A percentile compares a stretch with the other conserved stretches of the same genome.
Conservation (phyloP, 2,888 invertebrate genomes). For the Neoaliturus tenellus region DNA sequence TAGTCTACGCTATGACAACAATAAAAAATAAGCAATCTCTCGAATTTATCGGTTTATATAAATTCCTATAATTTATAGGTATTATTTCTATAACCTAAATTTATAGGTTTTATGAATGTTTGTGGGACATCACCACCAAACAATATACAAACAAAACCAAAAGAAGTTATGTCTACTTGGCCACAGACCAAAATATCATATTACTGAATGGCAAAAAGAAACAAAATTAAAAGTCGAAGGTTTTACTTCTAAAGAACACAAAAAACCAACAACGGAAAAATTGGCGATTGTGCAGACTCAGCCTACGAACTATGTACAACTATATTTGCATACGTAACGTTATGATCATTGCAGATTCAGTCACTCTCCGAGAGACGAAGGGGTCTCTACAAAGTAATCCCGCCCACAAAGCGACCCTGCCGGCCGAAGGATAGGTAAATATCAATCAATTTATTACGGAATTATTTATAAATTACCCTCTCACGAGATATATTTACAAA, state of each 20-base stretch:
- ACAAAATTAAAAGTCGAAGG: conserved; percentile 57
- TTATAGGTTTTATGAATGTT: background rate
- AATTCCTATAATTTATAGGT: too few species aligned
- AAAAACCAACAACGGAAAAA: conserved; percentile 53
- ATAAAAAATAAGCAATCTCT: too few species aligned
- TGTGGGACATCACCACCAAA: conserved; percentile 13
- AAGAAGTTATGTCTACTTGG: conserved; percentile 6
- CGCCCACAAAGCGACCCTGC: background rate
- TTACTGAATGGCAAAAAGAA: conserved; percentile 43
- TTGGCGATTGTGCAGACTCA: conserved; percentile 57
- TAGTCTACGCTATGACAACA: too few species aligned
- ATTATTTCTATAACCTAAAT: too few species aligned
- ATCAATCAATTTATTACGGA: background rate
- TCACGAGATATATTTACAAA: background rate
- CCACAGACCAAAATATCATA: conserved; percentile 45
- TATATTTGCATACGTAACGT: conserved; percentile 54
- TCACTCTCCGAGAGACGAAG: conserved; percentile 55
- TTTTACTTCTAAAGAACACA: conserved; percentile 58
- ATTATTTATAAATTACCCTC: background rate
- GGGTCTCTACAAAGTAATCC: conserved; percentile 32
- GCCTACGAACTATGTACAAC: conserved; percentile 45
- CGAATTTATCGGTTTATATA: too few species aligned
- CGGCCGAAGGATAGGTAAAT: background rate
- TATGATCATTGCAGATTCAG: conserved; percentile 56
- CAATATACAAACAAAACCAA: conserved; percentile 33